Evolutionary conservation across 2,888 invertebrate genomes (phyloP), one percentile per base, ranked within the genome.

Genomic region (Nyleta sp.): DNA sequence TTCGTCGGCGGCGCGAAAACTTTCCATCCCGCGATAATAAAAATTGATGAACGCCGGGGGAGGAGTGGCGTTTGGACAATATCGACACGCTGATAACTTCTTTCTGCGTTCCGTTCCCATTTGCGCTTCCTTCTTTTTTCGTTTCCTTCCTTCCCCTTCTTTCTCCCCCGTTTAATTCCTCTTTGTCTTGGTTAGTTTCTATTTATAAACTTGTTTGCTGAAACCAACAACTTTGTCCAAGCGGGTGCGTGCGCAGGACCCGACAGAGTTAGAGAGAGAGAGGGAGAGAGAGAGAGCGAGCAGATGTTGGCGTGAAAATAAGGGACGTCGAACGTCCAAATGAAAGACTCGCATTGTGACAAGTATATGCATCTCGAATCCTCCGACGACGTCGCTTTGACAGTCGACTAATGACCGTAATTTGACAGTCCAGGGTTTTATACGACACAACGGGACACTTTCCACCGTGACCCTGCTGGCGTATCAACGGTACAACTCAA

Each of bases 121-220:
- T 50, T 48, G 28, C 44, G 44, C 10, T 57, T 40, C 7, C 17
- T 22, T 35, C 5, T 44, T 50, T 40, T 38, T 67, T 31, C 13
- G 8, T 11, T 52, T 50, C 17, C 18, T 38, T n/a, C n/a, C n/a
- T n/a, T n/a, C n/a, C n/a, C n/a, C n/a, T n/a, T n/a, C n/a, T 24
- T 33, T 33, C 20, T 31, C 31, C 28, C 31, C 28, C 15, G 7
- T 33, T 10, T 24, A 31, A 33, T 31, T 44, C 20, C 31, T 33
- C 48, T 53, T 62, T 62, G 53, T 52, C 62, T 60, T 62, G 17
- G 42, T 62, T 62, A 60, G 55, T 7, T 31, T 44, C 59, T 73
- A 73, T 73, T 73, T 73, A 73, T 73, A 74, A 60, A 74, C 59
- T 57, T 65, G 73, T 65, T 67, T 60, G 50, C 73, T 67, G 59